Base-by-base conservation (phyloP, 2,888 invertebrate genomes). In the Stratiomys singularior region DNA sequence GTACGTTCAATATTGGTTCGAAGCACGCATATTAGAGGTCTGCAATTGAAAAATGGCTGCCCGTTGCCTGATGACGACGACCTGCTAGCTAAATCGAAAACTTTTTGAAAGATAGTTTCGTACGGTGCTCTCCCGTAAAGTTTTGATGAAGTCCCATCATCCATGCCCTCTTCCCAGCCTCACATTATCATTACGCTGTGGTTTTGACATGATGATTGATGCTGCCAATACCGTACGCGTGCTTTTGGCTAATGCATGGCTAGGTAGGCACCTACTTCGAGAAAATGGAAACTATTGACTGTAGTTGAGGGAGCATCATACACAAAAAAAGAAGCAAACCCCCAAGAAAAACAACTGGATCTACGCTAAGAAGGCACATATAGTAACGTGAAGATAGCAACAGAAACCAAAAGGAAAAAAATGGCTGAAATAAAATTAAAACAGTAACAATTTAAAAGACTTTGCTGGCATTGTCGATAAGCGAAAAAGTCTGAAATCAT, bases 161-260 rank as follows among this genome's bases (percentile, higher is more conserved):
- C 69, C 47, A 66, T 56, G 71, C 71, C 71, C 27, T 37, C 66
- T n/a, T 66, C 66, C n/a, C 15, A 15, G 52, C 21, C n/a, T 47
- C 67, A 52, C 67, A 64, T 77, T 77, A 77, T 77, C 77, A 77
- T 77, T 77, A 67, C 76, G 77, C 81, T 78, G 78, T 79, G 81
- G 80, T 81, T 82, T 81, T 81, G 82, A 82, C 82, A 81, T 81
- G 81, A 81, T 83, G 83, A 83, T 83, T 82, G 82, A 83, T 83
- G 82, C 81, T 81, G 69, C 81, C 80, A 80, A 80, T 80, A 81
- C 79, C 18, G 80, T 81, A 81, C 82, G 81, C 81, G 82, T 82
- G 82, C 82, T 82, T 82, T 80, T 80, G 77, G 67, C 77, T 77
- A 77, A 77, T 77, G 67, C 28, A 28, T n/a, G 56, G 13, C 64